Base-by-base conservation (phyloP, 2,888 invertebrate species). In the Drosophila anomalata region DNA sequence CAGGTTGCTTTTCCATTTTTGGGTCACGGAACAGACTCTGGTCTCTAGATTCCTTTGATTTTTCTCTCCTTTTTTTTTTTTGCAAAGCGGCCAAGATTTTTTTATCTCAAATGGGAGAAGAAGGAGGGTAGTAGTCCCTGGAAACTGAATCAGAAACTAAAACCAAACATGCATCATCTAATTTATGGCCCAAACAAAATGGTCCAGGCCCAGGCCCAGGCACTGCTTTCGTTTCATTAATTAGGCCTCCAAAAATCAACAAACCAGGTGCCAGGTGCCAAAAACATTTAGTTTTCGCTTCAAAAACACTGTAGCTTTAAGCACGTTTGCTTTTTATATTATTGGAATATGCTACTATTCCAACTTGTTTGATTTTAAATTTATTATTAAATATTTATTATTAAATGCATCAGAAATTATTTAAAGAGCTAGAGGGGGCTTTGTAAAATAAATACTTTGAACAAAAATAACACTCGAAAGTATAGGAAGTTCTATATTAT, bases 181-280 rank as follows among this genome's bases (percentile, higher is more conserved):
- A 66, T 66, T 73, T 61, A 66, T 73, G 66, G 44, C 46, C 50
- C 17, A 56, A 39, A 51, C 55, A 59, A 24, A 42, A 12, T 24
- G 42, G 29, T 0, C 8, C 29, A 29, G 36, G 20, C 31, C 31
- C 62, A 63, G 59, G 17, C 17, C 17, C 60, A 68, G 53, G 11
- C 11, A 8, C 22, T 68, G 79, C 75, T 68, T 83, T 83, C 71
- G 69, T 82, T 71, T 66, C 85, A 79, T 86, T 86, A 79, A 79
- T 86, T 86, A 81, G 82, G 75, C 75, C 74, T 67, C 60, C 50
- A 54, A 77, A 79, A 79, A 73, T 84, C 76, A 76, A 76, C 70
- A 83, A 63, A 65, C 29, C 3, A 53, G 24, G 8, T 53, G 44
- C 44, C 61, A 65, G 53, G 33, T 50, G 50, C 14, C 36, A 36